Evolutionary conservation across 2,888 invertebrate genomes (phyloP).

Genomic region (Pristionchus arcanus): DNA sequence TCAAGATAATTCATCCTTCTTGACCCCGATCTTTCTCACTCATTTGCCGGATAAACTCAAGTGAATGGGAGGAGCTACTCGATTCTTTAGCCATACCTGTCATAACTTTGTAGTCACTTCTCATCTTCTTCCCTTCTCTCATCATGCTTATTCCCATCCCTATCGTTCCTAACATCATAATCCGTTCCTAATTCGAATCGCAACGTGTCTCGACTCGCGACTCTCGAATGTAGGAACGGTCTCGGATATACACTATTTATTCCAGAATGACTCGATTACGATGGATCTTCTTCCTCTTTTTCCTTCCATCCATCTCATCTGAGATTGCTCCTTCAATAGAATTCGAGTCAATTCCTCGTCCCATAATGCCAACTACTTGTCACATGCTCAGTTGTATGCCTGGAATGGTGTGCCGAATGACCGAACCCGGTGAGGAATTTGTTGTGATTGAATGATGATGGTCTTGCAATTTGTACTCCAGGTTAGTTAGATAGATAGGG

Average conservation of each 20-base stretch:
- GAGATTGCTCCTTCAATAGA: not conserved
- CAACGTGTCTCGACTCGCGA: not conserved
- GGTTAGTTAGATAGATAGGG: not conserved
- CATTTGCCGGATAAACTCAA: not conserved
- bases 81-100: not conserved
- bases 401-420: conserved; percentile 28
- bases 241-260: not conserved
- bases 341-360: conserved; percentile 28
- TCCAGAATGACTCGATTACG: conserved; percentile 27
- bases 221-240: not conserved
- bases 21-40: conserved; percentile 6
- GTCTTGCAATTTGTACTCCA: not conserved
- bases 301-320: not conserved
- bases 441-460: not conserved
- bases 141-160: not conserved
- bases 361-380: conserved; percentile 26
- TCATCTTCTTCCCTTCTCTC: not conserved
- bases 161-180: not conserved
- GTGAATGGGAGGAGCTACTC: conserved; percentile 7
- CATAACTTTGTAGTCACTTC: not conserved
- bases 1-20: not conserved
- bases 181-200: not conserved
- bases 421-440: not conserved
- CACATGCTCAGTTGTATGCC: conserved; percentile 32
- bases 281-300: not conserved